These are phyloP conservation scores for Tricholaema leucomelas DNA, from an alignment of 2,113 vertebrate genomes.

Conservation along the genomic window DNA sequence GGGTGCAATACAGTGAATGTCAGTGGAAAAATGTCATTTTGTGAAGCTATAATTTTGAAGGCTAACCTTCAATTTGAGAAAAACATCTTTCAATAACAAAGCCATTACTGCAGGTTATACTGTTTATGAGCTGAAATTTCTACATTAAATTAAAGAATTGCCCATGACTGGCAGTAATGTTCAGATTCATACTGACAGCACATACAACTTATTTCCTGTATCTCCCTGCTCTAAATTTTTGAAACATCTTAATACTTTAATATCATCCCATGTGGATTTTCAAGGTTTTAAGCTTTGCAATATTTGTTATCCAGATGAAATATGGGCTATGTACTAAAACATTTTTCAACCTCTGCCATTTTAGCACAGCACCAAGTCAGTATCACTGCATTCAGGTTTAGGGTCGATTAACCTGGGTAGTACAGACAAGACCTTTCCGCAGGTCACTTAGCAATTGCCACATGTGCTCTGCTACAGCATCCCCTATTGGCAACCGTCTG, in stretches of 20 bases:
- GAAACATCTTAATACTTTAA: background rate
- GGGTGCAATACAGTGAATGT: background rate
- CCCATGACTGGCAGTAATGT: background rate
- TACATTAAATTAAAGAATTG: conserved; percentile 10
- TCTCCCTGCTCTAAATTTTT: background rate
- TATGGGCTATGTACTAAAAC: background rate
- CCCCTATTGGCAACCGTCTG: background rate
- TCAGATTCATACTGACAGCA: background rate
- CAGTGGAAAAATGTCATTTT: background rate
- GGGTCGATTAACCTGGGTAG: background rate
- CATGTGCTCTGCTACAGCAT: rapidly evolving
- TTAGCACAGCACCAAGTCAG: background rate
- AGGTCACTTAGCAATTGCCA: background rate
- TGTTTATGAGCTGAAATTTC: background rate
- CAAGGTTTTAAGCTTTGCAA: background rate
- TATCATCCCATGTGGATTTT: background rate
- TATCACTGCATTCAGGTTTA: background rate
- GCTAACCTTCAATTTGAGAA: conserved; percentile 37
- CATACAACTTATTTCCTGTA: background rate
- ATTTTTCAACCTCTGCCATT: background rate
- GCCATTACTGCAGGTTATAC: background rate
- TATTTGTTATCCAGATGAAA: background rate
- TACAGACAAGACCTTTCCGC: background rate
- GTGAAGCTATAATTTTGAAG: conserved; percentile 17
- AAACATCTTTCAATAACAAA: conserved; percentile 5